A percentile compares a stretch with the other conserved stretches of the same genome.
These are phyloP conservation scores for Hippotragus niger DNA, from an alignment of 2,113 vertebrate genomes.

Conservation along the genomic window DNA sequence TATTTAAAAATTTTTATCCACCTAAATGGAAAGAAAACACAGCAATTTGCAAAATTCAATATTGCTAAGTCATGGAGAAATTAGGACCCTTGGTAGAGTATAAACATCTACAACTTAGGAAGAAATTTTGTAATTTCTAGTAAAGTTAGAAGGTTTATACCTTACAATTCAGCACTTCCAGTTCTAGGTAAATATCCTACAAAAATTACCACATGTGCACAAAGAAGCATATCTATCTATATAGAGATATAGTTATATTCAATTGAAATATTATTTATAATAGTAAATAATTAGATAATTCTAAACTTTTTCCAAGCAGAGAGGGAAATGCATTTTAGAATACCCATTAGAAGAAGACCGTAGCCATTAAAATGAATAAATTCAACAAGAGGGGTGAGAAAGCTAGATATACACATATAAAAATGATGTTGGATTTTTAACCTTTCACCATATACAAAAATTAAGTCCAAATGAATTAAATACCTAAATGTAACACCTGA, in stretches of 20 bases:
- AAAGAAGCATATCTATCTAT: too few species aligned
- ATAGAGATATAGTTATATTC: background rate
- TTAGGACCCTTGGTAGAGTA: background rate
- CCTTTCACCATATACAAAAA: background rate
- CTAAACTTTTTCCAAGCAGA: background rate
- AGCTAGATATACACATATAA: background rate
- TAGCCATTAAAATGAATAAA: background rate
- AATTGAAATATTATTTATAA: background rate
- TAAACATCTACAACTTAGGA: background rate
- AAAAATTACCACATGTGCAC: background rate
- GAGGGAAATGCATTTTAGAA: background rate
- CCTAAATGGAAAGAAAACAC: background rate
- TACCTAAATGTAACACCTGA: background rate
- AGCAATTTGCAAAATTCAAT: background rate
- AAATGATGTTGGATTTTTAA: background rate
- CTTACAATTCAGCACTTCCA: background rate
- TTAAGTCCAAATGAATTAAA: background rate
- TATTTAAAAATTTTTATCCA: background rate
- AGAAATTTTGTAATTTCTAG: background rate
- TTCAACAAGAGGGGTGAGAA: background rate
- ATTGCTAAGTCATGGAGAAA: background rate
- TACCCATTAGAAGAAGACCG: background rate
- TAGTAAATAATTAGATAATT: background rate
- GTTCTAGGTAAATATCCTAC: background rate
- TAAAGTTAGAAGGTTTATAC: background rate